Base-by-base conservation (phyloP, 2,797 vertebrate species). In the Betta splendens region DNA sequence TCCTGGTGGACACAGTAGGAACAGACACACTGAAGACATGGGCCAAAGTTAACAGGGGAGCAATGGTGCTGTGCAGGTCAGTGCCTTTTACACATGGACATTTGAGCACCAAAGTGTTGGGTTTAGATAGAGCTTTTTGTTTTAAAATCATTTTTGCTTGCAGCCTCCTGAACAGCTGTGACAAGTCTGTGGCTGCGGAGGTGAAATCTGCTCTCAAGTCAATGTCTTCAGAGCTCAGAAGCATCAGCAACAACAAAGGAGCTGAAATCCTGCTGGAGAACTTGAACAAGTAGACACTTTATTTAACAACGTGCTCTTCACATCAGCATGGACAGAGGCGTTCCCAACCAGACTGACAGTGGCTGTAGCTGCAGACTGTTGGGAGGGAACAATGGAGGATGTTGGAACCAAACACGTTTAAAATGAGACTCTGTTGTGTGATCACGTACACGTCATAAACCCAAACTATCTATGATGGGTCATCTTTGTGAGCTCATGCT, bases 41-140 rank as follows among this genome's bases (percentile, higher is more conserved):
- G 97, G 88, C 89, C 36, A 84, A 81, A 56, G 90, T 95, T 49
- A 99, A 99, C 87, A 92, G 96, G 81, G 97, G 97, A 5, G 94
- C 95, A 72, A 95, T 99, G 80, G 87, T 98, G 64, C 94, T 99
- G 43, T 94, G 93, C 80, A 91, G 95, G 97, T 99, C 69, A 29
- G 79, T 38, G 2, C 2, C 25, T 6, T 0, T 5, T 2, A n/a
- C 23, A n/a, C n/a, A n/a, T n/a, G 5, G 25, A 25, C 10, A 3
- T 26, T 5, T n/a, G n/a, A n/a, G n/a, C n/a, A n/a, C n/a, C n/a
- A n/a, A n/a, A n/a, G n/a, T 1, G 4, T 13, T 2, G 31, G 32
- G 10, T 25, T 12, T 16, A 7, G 1, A 8, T 32, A 4, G 3
- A 9, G 1, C 7, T 7, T 2, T 47, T 32, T 20, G 11, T 13